These are phyloP conservation scores for Papilio dardanus DNA, from an alignment of 1,140 invertebrate genomes.

Conservation along the genomic window DNA sequence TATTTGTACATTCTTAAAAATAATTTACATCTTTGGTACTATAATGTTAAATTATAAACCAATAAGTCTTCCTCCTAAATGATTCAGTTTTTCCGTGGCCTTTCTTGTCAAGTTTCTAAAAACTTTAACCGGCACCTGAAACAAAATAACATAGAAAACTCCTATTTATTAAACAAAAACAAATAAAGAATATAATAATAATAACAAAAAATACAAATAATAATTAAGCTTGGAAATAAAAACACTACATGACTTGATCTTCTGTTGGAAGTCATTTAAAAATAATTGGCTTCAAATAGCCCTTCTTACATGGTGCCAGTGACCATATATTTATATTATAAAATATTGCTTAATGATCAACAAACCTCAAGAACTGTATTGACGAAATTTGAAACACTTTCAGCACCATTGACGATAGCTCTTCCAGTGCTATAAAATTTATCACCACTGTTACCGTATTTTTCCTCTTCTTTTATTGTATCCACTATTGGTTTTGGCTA, in stretches of 20 bases:
- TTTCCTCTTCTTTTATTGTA: conserved; percentile 86
- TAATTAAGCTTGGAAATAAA: too few species aligned
- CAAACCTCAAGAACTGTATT: conserved; percentile 70
- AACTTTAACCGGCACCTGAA: conserved; percentile 65
- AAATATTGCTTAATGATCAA: background rate
- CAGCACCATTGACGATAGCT: conserved; percentile 83
- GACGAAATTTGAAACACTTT: conserved; percentile 84
- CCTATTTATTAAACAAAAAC: background rate
- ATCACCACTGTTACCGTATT: conserved; percentile 87
- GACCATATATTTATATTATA: background rate
- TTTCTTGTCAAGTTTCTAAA: conserved; percentile 58
- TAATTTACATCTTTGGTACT: conserved; percentile 16
- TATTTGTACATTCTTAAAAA: background rate
- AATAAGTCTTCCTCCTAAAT: conserved; percentile 68
- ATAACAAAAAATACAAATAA: too few species aligned
- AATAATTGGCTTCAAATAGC: too few species aligned
- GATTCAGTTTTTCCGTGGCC: conserved; percentile 71
- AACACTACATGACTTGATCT: too few species aligned
- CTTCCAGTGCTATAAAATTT: conserved; percentile 83
- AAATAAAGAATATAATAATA: conserved; percentile 1
- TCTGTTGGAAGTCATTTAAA: too few species aligned
- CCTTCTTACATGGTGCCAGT: too few species aligned
- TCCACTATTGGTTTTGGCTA: conserved; percentile 87
- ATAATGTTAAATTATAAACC: conserved; percentile 57
- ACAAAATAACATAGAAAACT: conserved; percentile 36